phyloP scores from a whole-genome alignment of 1,140 invertebrate genomes.

The Chrysopa pallens region DNA sequence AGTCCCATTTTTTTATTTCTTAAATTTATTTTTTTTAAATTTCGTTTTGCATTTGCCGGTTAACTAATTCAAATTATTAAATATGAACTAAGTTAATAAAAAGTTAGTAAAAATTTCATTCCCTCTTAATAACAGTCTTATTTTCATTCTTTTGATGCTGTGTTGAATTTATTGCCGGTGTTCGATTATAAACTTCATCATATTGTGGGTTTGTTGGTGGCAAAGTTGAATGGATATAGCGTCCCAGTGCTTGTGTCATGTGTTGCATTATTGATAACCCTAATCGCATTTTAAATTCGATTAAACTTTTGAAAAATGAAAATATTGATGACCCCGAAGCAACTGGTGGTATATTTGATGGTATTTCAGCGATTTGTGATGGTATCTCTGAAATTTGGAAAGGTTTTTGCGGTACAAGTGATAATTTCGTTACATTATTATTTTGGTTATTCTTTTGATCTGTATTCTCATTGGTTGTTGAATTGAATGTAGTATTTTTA shows the following conservation, averaged over 20 bases:
- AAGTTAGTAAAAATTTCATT: not conserved
- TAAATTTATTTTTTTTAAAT: too few species aligned
- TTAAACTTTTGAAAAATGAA: slow-evolving; percentile 22
- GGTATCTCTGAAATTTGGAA: not conserved
- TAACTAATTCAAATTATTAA: not conserved
- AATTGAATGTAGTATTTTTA: too few species aligned
- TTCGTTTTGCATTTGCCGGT: too few species aligned
- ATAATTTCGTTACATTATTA: not conserved
- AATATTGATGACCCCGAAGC: slow-evolving; percentile 15
- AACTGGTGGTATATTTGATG: not conserved
- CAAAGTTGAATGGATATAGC: slow-evolving; percentile 12
- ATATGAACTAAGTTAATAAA: not conserved
- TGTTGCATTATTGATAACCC: slow-evolving; percentile 26
- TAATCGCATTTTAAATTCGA: slow-evolving; percentile 27
- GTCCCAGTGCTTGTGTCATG: slow-evolving; percentile 24
- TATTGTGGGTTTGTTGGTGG: too few species aligned
- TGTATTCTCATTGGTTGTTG: not conserved
- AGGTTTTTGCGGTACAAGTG: too few species aligned
- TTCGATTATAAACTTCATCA: too few species aligned
- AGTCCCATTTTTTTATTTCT: too few species aligned
- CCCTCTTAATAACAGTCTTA: not conserved
- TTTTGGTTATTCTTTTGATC: not conserved
- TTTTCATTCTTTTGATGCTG: slow-evolving; percentile 16
- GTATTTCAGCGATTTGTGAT: slow-evolving; percentile 7
- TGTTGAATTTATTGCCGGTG: slow-evolving; percentile 9